These are phyloP conservation scores for Volucella inanis DNA, from an alignment of 2,888 invertebrate genomes.

Conservation along the genomic window DNA sequence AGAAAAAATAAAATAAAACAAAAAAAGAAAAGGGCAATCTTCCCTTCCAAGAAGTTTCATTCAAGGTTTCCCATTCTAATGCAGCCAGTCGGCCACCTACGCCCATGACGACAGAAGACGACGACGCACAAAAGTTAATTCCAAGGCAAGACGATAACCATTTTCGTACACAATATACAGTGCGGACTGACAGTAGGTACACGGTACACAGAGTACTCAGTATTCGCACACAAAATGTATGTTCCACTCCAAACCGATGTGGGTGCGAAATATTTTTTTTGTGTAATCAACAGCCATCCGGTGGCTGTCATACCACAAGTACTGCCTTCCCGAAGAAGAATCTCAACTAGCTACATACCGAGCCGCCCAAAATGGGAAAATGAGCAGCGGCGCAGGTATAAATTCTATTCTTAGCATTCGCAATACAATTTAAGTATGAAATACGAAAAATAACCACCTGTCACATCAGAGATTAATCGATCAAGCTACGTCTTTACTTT, in stretches of 20 bases:
- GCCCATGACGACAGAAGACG: background rate
- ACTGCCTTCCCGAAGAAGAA: conserved; percentile 9
- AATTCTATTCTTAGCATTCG: conserved; percentile 55
- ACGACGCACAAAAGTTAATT: conserved; percentile 40
- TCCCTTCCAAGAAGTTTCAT: conserved; percentile 23
- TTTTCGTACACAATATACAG: background rate
- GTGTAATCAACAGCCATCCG: conserved; percentile 66
- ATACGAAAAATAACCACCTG: conserved; percentile 28
- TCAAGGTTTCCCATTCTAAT: conserved; percentile 1
- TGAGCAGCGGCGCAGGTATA: background rate
- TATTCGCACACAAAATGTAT: background rate
- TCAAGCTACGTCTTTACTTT: conserved; percentile 41
- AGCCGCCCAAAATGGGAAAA: too few relatives aligned
- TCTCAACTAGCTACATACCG: conserved; percentile 14
- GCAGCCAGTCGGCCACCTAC: background rate
- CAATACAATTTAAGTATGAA: conserved; percentile 13
- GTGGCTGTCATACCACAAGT: conserved; percentile 29
- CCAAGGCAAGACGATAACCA: background rate
- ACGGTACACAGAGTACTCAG: background rate
- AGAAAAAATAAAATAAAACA: background rate
- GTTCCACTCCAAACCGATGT: conserved; percentile 20
- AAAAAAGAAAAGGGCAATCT: conserved; percentile 34
- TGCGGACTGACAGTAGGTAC: too few relatives aligned
- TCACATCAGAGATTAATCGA: conserved; percentile 65
- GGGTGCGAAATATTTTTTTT: conserved; percentile 70